A percentile compares a stretch with the other conserved stretches of the same genome.
phyloP scores from a whole-genome alignment of 2,888 invertebrate genomes.

The Corbicula japonica region DNA sequence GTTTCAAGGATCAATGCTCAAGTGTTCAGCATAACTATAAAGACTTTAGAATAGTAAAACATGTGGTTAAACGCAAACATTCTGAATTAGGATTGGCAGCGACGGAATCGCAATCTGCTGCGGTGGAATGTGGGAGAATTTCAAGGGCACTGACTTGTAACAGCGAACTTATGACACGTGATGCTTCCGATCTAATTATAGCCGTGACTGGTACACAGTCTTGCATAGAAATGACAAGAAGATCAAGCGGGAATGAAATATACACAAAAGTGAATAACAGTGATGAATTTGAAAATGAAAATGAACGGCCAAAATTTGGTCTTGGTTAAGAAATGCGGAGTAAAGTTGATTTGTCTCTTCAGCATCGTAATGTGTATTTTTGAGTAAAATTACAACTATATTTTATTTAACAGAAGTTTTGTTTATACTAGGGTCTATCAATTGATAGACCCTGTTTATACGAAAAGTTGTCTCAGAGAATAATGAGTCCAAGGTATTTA shows the following conservation, averaged over 20 bases:
- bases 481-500: too few relatives aligned
- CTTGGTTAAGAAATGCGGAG: neutral
- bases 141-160: slow-evolving; percentile 21
- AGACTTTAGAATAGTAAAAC: slow-evolving; percentile 62
- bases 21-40: slow-evolving; percentile 41
- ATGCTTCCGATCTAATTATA: slow-evolving; percentile 4
- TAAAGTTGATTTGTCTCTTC: too few relatives aligned
- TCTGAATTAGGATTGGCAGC: slow-evolving; percentile 30
- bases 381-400: too few relatives aligned
- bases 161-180: slow-evolving; percentile 21
- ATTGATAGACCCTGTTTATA: too few relatives aligned
- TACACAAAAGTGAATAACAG: too few relatives aligned
- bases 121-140: slow-evolving; percentile 1
- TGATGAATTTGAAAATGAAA: neutral
- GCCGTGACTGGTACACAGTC: neutral
- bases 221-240: slow-evolving; percentile 12
- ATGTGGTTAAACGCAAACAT: slow-evolving; percentile 56
- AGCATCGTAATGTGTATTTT: too few relatives aligned
- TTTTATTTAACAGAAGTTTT: too few relatives aligned
- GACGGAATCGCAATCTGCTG: neutral
- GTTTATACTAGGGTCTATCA: too few relatives aligned
- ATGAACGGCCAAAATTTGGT: neutral
- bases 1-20: slow-evolving; percentile 33
- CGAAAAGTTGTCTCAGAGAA: too few relatives aligned
- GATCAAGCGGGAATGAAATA: too few relatives aligned